Conservation (phyloP, 2,888 invertebrate species). For the Leistus spinibarbis region DNA sequence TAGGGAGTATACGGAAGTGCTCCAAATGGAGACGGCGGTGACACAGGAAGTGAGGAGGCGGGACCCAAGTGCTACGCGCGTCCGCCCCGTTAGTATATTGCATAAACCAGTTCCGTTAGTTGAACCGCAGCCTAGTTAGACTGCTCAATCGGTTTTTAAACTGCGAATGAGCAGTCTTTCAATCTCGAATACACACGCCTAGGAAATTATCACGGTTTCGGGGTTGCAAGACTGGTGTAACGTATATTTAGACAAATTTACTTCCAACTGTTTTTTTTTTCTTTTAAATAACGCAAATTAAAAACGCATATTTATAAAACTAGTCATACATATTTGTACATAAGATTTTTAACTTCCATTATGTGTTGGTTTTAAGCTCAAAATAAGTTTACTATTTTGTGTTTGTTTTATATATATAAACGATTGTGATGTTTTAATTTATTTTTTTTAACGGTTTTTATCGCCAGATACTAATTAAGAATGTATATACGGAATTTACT, state of each 20-base stretch:
- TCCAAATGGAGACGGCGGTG: constrained; percentile 53
- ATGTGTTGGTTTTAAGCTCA: not conserved
- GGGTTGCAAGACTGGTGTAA: too few species aligned
- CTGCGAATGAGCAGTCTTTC: not conserved
- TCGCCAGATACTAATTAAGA: constrained; percentile 1
- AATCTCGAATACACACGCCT: not conserved
- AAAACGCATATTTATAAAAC: not conserved
- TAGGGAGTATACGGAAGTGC: constrained; percentile 82
- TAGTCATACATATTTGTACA: not conserved
- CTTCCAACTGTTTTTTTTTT: not conserved
- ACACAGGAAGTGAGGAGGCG: constrained; percentile 16
- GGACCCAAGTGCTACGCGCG: constrained; percentile 48
- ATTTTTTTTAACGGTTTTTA: not conserved
- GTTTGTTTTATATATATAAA: not conserved
- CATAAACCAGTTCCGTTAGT: constrained; percentile 64
- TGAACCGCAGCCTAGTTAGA: constrained; percentile 66
- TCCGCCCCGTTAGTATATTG: constrained; percentile 61
- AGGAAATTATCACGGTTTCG: not conserved
- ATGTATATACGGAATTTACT: constrained; percentile 27
- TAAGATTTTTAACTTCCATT: not conserved
- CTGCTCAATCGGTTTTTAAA: constrained; percentile 1
- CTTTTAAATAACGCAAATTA: too few species aligned
- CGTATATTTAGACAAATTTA: not conserved
- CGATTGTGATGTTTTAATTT: not conserved
- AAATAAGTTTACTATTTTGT: not conserved